phyloP scores from a whole-genome alignment of 1,140 invertebrate species.

The Leptopilina boulardi region DNA sequence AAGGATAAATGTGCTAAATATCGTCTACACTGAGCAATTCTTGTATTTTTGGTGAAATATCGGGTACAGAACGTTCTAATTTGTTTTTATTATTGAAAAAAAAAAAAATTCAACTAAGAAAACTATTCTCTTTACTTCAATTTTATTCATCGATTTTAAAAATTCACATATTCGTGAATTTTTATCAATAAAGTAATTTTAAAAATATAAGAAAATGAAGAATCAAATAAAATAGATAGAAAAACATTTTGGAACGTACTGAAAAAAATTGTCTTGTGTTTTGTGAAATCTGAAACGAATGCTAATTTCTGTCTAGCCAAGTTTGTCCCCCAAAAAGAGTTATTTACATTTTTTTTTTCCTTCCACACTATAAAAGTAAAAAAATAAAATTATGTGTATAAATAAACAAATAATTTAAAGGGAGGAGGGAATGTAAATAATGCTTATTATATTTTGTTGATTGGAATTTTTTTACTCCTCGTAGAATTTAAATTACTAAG shows the following conservation, averaged over 20 bases:
- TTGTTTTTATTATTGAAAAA: neutral
- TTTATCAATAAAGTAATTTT: too few species aligned
- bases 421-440: neutral
- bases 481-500: neutral
- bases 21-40: slow-evolving; percentile 47
- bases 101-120: too few species aligned
- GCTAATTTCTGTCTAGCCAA: neutral
- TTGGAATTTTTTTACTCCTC: neutral
- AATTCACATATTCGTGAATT: too few species aligned
- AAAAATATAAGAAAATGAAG: neutral
- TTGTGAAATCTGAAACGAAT: slow-evolving; percentile 18
- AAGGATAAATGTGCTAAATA: slow-evolving; percentile 44
- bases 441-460: neutral
- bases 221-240: slow-evolving; percentile 9
- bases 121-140: too few species aligned
- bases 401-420: too few species aligned
- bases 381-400: neutral
- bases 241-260: slow-evolving; percentile 4
- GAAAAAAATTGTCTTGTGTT: slow-evolving; percentile 26
- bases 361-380: neutral
- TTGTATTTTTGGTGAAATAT: slow-evolving; percentile 41
- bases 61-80: slow-evolving; percentile 40
- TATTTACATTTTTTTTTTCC: slow-evolving; percentile 2
- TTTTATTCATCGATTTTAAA: neutral
- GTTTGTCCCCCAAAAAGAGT: neutral